Evolutionary conservation across 2,113 vertebrate genomes (phyloP), one percentile per base, ranked within the genome.

Genomic region (Amphiprion percula): DNA sequence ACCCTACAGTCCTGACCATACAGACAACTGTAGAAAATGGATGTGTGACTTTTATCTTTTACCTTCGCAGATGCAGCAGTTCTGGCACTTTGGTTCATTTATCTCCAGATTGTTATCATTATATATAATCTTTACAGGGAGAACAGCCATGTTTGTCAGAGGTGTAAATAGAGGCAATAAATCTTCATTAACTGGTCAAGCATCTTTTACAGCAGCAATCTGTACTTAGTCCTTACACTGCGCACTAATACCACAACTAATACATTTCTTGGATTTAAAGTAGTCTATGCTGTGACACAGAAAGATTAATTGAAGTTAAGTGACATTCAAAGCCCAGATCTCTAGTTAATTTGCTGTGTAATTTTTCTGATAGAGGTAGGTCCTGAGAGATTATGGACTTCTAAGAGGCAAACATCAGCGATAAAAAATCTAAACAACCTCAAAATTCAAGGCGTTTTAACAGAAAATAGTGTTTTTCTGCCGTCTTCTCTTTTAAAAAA

Each of bases 111-210:
- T 68, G 64, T 79, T 30, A 66, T 53, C 28, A 60, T 47, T 26
- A 74, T 80, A 44, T 24, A 46, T 85, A 55, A 77, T 74, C 59
- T 66, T 83, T 61, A 70, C 47, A 39, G 2, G 58, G 49, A 55
- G 17, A 72, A 41, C 16, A 52, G 49, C 26, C 23, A 16, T 26
- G 44, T 47, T 64, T 72, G 68, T 68, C 44, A 49, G 60, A 55
- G 44, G 33, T 26, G 19, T 17, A 10, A 61, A 55, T 8, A 23
- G 24, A 74, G 52, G 67, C 58, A 79, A 67, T 76, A 41, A 77
- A 76, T 82, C 68, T 66, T 46, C 47, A 82, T 71, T 77, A 82
- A 76, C 21, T 76, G 44, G 44, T 28, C 24, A 28, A 49, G 56
- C 28, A 28, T 66, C 8, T 60, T 64, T 61, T 23, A 60, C 41